Percentiles rank a stretch among this genome's conserved stretches.
These are phyloP conservation scores for Camponotus fellah DNA, from an alignment of 2,888 invertebrate species.

Conservation along the genomic window DNA sequence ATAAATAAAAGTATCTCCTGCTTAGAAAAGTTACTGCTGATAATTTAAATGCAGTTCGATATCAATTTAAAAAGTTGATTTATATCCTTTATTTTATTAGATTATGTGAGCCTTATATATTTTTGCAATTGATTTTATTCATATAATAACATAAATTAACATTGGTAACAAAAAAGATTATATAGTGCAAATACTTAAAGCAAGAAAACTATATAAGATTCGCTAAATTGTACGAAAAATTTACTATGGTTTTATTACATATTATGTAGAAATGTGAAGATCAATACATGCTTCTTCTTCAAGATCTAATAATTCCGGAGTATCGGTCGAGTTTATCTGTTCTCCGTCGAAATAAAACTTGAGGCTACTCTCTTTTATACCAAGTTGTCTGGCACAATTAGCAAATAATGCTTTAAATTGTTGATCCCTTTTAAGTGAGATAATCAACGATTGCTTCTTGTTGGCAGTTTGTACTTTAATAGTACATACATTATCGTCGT, in stretches of 20 bases:
- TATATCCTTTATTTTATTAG: not conserved
- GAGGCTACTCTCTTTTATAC: conserved; percentile 73
- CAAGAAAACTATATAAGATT: not conserved
- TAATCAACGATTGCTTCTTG: conserved; percentile 71
- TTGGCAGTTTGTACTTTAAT: conserved; percentile 81
- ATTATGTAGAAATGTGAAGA: conserved; percentile 63
- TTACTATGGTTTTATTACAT: not conserved
- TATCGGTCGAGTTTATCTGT: conserved; percentile 73
- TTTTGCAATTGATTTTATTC: not conserved
- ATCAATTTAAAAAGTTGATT: not conserved
- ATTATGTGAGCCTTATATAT: not conserved
- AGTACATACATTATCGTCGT: conserved; percentile 68
- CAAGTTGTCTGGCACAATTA: conserved; percentile 75
- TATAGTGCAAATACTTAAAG: too few relatives aligned
- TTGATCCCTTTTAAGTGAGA: conserved; percentile 73
- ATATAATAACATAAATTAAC: too few relatives aligned
- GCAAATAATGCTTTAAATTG: conserved; percentile 71
- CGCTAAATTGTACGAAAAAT: too few relatives aligned
- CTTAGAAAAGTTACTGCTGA: not conserved
- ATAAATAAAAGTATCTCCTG: not conserved
- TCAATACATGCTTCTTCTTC: conserved; percentile 83
- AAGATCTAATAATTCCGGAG: conserved; percentile 80
- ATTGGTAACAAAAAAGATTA: too few relatives aligned
- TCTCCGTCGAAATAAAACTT: conserved; percentile 83
- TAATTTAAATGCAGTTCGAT: conserved; percentile 2